These are phyloP conservation scores for Oriolus oriolus DNA, from an alignment of 2,113 vertebrate genomes.

Conservation along the genomic window DNA sequence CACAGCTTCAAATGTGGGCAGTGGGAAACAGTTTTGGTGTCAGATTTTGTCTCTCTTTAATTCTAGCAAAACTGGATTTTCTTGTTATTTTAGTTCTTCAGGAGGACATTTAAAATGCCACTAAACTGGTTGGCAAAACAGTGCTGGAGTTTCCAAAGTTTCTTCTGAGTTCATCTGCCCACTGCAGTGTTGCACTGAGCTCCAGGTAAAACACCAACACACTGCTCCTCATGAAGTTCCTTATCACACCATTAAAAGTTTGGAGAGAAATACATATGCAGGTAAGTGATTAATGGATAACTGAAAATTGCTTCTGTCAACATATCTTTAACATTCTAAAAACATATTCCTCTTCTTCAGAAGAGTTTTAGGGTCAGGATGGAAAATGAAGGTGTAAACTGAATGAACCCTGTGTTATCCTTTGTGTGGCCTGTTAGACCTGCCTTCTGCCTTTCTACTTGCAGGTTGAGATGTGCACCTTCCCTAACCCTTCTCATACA, in stretches of 20 bases:
- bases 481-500: fast-evolving
- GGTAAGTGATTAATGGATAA: background rate
- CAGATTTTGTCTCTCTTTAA: background rate
- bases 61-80: background rate
- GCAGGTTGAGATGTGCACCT: background rate
- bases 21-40: background rate
- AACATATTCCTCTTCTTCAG: background rate
- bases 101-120: background rate
- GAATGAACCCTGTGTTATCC: background rate
- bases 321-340: background rate
- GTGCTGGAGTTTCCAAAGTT: background rate
- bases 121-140: background rate
- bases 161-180: background rate
- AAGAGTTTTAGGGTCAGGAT: background rate
- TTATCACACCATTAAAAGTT: background rate
- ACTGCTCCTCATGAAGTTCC: background rate
- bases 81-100: background rate
- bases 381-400: background rate
- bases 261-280: background rate
- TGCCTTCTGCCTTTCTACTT: background rate
- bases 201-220: background rate
- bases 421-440: background rate
- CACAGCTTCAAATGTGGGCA: background rate
- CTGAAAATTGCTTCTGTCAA: background rate
- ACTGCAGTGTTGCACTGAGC: fast-evolving